These are phyloP conservation scores for Proales similis DNA, from an alignment of 1,140 invertebrate genomes.

Conservation along the genomic window DNA sequence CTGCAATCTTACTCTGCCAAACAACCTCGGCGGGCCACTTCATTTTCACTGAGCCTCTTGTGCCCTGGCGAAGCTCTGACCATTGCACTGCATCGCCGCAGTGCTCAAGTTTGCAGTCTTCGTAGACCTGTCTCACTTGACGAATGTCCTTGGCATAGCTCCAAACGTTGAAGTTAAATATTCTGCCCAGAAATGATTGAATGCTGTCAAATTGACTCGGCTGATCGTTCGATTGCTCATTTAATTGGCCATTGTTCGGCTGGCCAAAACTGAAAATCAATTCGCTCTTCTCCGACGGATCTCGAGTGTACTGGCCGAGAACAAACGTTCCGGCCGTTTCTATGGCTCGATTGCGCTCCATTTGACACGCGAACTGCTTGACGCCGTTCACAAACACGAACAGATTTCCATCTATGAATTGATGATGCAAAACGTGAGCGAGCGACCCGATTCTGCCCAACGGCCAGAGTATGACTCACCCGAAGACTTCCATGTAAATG, in stretches of 20 bases:
- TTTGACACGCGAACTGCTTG: no score
- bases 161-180: constrained; percentile 52
- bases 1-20: constrained; percentile 40
- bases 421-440: no score
- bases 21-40: constrained; percentile 51
- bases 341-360: no score
- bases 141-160: constrained; percentile 41
- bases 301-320: background rate
- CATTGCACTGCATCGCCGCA: constrained; percentile 52
- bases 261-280: background rate
- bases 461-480: no score
- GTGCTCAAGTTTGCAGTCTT: constrained; percentile 48
- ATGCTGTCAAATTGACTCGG: constrained; percentile 7
- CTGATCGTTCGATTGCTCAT: constrained; percentile 1
- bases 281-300: background rate
- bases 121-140: constrained; percentile 40
- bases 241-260: background rate
- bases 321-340: constrained; percentile 20
- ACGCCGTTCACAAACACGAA: background rate
- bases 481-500: constrained; percentile 19
- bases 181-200: constrained; percentile 44
- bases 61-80: constrained; percentile 51
- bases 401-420: constrained; percentile 22
- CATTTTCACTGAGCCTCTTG: constrained; percentile 49
- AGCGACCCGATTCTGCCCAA: no score